phyloP scores from a whole-genome alignment of 2,113 vertebrate genomes.

The Zeus faber region DNA sequence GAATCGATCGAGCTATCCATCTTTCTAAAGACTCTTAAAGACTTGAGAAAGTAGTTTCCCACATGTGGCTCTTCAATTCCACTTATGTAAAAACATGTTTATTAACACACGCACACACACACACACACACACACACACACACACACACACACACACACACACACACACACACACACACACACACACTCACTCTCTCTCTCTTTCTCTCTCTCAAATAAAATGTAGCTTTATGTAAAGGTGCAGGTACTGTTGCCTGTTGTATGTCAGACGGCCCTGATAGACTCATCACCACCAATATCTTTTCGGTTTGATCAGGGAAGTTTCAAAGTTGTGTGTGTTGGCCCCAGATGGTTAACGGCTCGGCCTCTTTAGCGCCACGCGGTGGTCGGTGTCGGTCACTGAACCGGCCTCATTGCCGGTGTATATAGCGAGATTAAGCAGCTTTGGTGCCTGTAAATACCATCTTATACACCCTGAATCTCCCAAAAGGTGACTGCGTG shows the following conservation, averaged over 20 bases:
- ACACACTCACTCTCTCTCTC: not conserved
- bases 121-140: not conserved
- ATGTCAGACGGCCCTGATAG: not conserved
- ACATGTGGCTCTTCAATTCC: too few relatives aligned
- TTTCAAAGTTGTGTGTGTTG: not conserved
- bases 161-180: conserved; percentile 10
- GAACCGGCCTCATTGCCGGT: not conserved
- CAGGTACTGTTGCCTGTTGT: not conserved
- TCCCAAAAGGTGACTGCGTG: too few relatives aligned
- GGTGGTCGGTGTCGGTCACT: conserved; percentile 38
- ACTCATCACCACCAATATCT: not conserved
- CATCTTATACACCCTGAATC: too few relatives aligned
- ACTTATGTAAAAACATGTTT: too few relatives aligned
- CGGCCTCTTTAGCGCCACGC: conserved; percentile 45
- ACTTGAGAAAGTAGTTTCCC: too few relatives aligned
- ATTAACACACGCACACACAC: not conserved
- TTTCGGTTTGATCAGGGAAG: not conserved
- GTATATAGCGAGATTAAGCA: too few relatives aligned
- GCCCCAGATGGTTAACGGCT: not conserved
- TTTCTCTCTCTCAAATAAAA: not conserved
- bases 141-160: not conserved
- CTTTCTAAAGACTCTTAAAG: too few relatives aligned
- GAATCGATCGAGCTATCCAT: too few relatives aligned
- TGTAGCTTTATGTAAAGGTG: too few relatives aligned
- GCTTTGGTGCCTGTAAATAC: too few relatives aligned